phyloP scores from a whole-genome alignment of 2,888 invertebrate species.

The Xanthostigma xanthostigma region DNA sequence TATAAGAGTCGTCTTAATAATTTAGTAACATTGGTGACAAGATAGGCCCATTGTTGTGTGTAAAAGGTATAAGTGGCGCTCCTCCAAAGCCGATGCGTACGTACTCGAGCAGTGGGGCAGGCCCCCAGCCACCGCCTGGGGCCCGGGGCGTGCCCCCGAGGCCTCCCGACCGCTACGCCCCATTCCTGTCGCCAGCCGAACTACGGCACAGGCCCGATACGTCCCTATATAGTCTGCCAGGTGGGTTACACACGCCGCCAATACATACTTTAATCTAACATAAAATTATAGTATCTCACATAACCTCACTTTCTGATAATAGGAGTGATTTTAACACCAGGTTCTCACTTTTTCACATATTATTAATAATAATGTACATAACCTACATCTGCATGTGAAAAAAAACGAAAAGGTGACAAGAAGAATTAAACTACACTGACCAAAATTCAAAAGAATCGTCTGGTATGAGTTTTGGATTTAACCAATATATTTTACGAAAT shows the following conservation, averaged over 20 bases:
- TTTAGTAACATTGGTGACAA: too few species aligned
- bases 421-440: too few species aligned
- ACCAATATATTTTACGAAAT: too few species aligned
- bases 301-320: too few species aligned
- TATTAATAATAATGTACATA: too few species aligned
- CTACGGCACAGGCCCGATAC: slow-evolving; percentile 16
- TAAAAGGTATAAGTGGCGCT: slow-evolving; percentile 30
- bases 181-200: slow-evolving; percentile 25
- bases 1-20: not conserved
- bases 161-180: slow-evolving; percentile 27
- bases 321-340: too few species aligned
- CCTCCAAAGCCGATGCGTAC: slow-evolving; percentile 45
- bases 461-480: too few species aligned
- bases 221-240: slow-evolving; percentile 40
- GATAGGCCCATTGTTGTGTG: slow-evolving; percentile 4
- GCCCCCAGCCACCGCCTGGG: not conserved
- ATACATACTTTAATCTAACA: not conserved
- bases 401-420: too few species aligned
- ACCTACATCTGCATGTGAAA: too few species aligned
- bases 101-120: slow-evolving; percentile 33
- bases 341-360: too few species aligned
- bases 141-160: slow-evolving; percentile 15
- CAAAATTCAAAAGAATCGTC: too few species aligned
- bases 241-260: slow-evolving; percentile 28
- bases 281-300: too few species aligned